Base-by-base conservation (phyloP, 2,113 vertebrate species). In the Andinoacara biseriatus region DNA sequence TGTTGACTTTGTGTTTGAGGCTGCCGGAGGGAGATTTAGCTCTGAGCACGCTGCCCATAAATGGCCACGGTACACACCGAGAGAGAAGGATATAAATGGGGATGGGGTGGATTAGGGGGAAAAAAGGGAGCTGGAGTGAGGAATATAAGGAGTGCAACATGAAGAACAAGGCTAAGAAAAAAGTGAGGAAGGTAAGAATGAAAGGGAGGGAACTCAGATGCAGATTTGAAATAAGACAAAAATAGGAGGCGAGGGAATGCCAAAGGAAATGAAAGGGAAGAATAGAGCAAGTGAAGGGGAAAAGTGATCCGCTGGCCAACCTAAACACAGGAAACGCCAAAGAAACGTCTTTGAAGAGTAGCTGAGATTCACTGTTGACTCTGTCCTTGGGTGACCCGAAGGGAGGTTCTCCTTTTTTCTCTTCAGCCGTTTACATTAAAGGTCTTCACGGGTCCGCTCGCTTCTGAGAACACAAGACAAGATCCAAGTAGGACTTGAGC, bases 291-390 rank as follows among this genome's bases (percentile, higher is more conserved):
- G 84, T 0, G 29, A 80, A 26, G 56, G 43, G 43, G 31, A 46
- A 74, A 57, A 79, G 72, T 5, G 78, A 65, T 31, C 77, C 11
- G 18, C 10, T 5, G 14, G 82, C 87, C 83, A 92, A 88, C 18
- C 26, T 58, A 87, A 91, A 91, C 85, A 89, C 85, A 86, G 85
- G 83, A 88, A 91, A 74, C 76, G 17, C 49, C 78, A 46, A 58
- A 54, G n/a, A 63, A 82, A 76, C 46, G 2, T 78, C 56, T 75
- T 75, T 78, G 40, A 57, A 69, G 56, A 58, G 58, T 15, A 62
- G 46, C 76, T 0, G 22, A 79, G 74, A 78, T 31, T 76, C 58
- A 56, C 22, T 75, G 38, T 5, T 17, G 33, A 38, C n/a, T 2
- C 43, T 10, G 14, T 63, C 84, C 86, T 67, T 1, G 17, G 20